Conservation (phyloP, 1,140 invertebrate genomes). For the Centruroides vittatus region DNA sequence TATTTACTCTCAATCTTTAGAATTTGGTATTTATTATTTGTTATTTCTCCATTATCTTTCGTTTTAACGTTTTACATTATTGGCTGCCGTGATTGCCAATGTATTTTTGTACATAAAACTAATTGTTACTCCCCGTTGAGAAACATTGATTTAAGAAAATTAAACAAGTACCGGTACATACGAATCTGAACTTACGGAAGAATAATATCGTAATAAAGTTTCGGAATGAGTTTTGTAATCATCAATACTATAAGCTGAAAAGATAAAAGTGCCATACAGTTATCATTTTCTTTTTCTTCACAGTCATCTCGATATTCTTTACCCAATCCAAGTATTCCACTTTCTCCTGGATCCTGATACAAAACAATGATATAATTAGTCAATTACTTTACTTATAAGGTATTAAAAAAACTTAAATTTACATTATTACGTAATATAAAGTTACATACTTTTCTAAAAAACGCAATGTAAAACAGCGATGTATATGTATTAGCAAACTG, state of each 20-base stretch:
- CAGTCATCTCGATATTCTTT: conserved; percentile 28
- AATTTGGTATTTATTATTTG: no score
- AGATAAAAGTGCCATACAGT: conserved; percentile 33
- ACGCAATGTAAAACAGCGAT: conserved; percentile 35
- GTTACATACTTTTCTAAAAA: conserved; percentile 23
- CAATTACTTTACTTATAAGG: no score
- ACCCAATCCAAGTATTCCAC: conserved; percentile 26
- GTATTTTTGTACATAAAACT: no score
- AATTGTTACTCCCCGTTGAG: no score
- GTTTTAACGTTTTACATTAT: no score
- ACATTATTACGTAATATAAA: no score
- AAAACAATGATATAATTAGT: background rate
- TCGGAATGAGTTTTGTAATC: conserved; percentile 31
- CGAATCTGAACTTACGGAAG: conserved; percentile 26
- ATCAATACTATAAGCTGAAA: conserved; percentile 32
- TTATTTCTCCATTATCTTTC: no score
- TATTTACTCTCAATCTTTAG: no score
- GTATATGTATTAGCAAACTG: conserved; percentile 35
- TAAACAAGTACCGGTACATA: no score
- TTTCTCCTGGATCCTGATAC: conserved; percentile 10
- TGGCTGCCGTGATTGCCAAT: no score
- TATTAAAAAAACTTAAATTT: no score
- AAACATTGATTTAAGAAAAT: no score
- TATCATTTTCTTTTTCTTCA: conserved; percentile 20
- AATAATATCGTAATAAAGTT: conserved; percentile 28